phyloP scores from a whole-genome alignment of 1,140 invertebrate genomes.

The Drosophila ironensis region DNA sequence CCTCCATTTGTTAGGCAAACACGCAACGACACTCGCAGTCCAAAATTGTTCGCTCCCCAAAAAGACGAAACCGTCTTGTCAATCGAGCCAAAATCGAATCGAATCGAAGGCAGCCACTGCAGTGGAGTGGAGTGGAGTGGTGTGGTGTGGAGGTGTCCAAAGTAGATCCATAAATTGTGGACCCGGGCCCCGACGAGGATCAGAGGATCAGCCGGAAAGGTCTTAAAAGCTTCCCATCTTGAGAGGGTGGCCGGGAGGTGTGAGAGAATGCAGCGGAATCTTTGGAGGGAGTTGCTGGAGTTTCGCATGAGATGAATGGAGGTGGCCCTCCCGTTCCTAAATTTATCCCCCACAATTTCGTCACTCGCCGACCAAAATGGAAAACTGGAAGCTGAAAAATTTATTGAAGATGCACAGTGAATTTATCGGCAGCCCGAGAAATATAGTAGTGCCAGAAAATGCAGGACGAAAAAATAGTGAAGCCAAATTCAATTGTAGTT shows the following conservation, averaged over 20 bases:
- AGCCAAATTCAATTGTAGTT: no score
- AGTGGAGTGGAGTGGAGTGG: neutral
- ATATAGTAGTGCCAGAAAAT: no score
- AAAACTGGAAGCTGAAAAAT: neutral
- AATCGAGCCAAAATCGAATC: conserved; percentile 27
- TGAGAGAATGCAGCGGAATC: neutral
- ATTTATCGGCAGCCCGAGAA: neutral
- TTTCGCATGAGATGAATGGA: neutral
- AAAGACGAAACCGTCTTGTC: conserved; percentile 1
- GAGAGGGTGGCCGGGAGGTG: neutral
- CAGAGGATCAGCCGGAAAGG: conserved; percentile 4
- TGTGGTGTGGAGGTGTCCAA: neutral
- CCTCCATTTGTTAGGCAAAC: conserved; percentile 47
- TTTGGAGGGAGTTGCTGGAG: neutral
- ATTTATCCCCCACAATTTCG: neutral
- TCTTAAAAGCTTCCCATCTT: neutral
- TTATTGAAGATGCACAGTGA: neutral
- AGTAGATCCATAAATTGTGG: conserved; percentile 27
- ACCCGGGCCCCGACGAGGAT: neutral
- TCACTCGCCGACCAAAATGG: no score
- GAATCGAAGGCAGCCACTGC: neutral
- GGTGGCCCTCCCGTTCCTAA: neutral
- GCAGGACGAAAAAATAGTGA: no score
- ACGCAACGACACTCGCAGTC: conserved; percentile 13
- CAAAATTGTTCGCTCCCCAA: conserved; percentile 5